Base-by-base conservation (phyloP, 2,797 vertebrate species). In the Limosa lapponica region DNA sequence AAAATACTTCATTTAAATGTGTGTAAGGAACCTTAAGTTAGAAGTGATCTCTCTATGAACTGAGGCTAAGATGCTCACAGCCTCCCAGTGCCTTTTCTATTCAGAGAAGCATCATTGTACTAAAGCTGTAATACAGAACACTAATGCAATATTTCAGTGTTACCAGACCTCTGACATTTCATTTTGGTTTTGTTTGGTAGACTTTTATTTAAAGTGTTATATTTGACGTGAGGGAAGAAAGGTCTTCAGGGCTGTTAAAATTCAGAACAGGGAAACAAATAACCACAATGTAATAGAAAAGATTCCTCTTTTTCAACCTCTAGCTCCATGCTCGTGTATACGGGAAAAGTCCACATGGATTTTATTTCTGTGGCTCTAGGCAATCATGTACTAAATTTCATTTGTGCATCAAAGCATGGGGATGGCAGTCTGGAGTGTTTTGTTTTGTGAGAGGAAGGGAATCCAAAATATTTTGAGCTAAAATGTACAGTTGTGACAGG, bases 251-350 rank as follows among this genome's bases (percentile, higher is more conserved):
- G 20, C 36, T 52, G 67, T 71, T 89, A 87, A 89, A 92, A 93
- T 86, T 94, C 87, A 91, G 54, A 92, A 66, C 41, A 89, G 66
- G 73, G 39, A 74, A 91, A 83, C 25, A 73, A 49, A n/a, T 83
- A 93, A 73, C 54, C 41, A 34, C 9, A 70, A 24, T 30, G 52
- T 73, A 95, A 62, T 88, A 90, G 57, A 92, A 85, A 87, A 86
- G 15, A 72, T 61, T 73, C 8, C 3, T 34, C 2, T 85, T 5
- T 37, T 89, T 95, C 36, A 61, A 59, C 28, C 14, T 61, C 16
- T 10, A 44, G 8, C 39, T 57, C 32, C 39, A 13, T 70, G 16
- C 25, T 94, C 79, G n/a, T 55, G 46, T 93, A 17, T 48, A 25
- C 52, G 85, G 46, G 48, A 39, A 18, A 91, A 89, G 84, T 93